phyloP scores from a whole-genome alignment of 1,140 invertebrate genomes.

The Heliconius congener region DNA sequence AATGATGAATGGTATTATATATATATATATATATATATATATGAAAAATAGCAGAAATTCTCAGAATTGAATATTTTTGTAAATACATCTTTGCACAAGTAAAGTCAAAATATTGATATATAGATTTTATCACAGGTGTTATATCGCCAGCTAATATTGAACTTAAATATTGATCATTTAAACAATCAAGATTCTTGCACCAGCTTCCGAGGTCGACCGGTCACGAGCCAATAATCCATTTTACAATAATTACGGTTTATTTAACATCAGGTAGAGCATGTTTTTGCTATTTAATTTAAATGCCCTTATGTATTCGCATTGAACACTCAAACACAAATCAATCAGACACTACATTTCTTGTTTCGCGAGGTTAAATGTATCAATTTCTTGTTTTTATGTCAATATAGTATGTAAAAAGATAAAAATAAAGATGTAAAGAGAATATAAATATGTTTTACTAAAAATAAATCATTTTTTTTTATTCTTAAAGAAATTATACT shows the following conservation, averaged over 20 bases:
- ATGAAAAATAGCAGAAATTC: no score
- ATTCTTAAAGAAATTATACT: no score
- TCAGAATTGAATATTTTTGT: neutral
- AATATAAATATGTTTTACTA: no score
- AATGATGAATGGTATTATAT: no score
- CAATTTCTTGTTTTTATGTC: neutral
- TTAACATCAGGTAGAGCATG: neutral
- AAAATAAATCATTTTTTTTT: no score
- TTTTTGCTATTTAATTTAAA: constrained; percentile 1
- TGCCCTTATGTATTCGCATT: neutral
- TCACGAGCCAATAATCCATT: constrained; percentile 37
- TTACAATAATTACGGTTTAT: constrained; percentile 24
- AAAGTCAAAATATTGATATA: constrained; percentile 3
- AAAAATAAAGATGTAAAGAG: neutral
- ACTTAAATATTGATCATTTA: constrained; percentile 30
- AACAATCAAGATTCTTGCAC: constrained; percentile 45
- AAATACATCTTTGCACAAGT: neutral
- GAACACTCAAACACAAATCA: neutral
- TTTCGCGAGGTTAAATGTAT: neutral
- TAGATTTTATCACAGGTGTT: neutral
- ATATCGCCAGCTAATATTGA: constrained; percentile 18
- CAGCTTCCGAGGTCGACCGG: constrained; percentile 47
- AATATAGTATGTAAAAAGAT: neutral
- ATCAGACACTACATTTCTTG: neutral
- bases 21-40: no score